Evolutionary conservation across 2,113 vertebrate species (phyloP), one percentile per base, ranked within the genome.

Genomic region (Lycaon pictus): DNA sequence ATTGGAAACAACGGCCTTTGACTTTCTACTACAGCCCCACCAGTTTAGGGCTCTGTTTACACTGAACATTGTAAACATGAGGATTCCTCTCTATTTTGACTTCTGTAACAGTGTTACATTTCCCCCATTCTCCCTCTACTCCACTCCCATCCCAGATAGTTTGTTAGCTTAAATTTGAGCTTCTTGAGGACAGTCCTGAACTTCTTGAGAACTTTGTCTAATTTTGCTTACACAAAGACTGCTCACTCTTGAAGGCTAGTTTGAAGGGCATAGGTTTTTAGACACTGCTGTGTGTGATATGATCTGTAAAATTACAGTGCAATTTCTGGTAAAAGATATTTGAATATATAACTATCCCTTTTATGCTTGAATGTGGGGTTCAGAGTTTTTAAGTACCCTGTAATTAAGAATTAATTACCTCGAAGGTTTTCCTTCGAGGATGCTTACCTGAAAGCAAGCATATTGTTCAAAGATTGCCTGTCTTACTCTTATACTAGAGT

Each of bases 261-360:
- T 74, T 74, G 48, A 93, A 95, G 43, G 51, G 16, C 51, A 58
- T 27, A 72, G 58, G 20, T 82, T 94, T 91, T 94, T 91, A 79
- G 20, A 53, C 11, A 43, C 51, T 71, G 12, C 76, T 43, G 37
- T 71, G 22, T 91, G 32, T 83, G 37, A 43, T 69, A 43, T 20
- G 29, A 87, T 77, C 23, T 72, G 20, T 94, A 91, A 94, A 81
- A 48, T 85, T 55, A 87, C n/a, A 80, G 0, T 65, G n/a, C 22
- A 53, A 71, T 93, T 93, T 51, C 22, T 94, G 60, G 62, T 76
- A 56, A 80, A 86, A 55, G 76, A 27, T 95, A 77, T 83, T 95
- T 91, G 90, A 95, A 71, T 91, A 67, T 82, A 17, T 80, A 90
- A 23, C 88, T 32, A 51, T 74, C 88, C 19, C 16, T 97, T 69